These are phyloP conservation scores for Phataginus tricuspis DNA, from an alignment of 2,797 vertebrate species.

Conservation along the genomic window DNA sequence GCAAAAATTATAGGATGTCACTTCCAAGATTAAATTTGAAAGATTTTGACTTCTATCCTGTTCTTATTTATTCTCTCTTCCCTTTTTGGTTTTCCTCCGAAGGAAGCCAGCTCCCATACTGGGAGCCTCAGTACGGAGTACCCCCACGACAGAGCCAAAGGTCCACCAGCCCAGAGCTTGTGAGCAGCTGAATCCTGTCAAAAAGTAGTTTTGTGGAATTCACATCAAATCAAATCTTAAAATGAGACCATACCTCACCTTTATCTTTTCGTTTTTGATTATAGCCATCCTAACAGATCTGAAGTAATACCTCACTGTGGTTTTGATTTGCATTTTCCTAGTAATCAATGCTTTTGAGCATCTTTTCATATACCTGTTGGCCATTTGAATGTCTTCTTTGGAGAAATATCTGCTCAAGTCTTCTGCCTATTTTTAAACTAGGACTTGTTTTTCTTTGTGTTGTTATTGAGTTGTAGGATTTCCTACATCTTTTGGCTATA, in stretches of 20 bases:
- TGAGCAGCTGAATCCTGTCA: not conserved
- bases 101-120: not conserved
- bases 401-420: no score
- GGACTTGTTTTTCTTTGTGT: no score
- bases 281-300: not conserved
- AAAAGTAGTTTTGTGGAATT: not conserved
- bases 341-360: no score
- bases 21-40: not conserved
- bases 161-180: not conserved
- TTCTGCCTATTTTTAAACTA: no score
- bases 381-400: no score
- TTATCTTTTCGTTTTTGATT: not conserved
- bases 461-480: no score
- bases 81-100: not conserved
- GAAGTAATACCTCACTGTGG: not conserved
- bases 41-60: not conserved
- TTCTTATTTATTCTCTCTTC: not conserved
- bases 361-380: no score
- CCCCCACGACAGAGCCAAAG: not conserved
- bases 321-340: not conserved
- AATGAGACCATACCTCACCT: not conserved
- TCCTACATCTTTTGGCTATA: no score
- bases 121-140: not conserved
- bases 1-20: not conserved
- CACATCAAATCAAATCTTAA: not conserved